Conservation (phyloP, 2,888 invertebrate genomes). For the Rhamnusium bicolor region DNA sequence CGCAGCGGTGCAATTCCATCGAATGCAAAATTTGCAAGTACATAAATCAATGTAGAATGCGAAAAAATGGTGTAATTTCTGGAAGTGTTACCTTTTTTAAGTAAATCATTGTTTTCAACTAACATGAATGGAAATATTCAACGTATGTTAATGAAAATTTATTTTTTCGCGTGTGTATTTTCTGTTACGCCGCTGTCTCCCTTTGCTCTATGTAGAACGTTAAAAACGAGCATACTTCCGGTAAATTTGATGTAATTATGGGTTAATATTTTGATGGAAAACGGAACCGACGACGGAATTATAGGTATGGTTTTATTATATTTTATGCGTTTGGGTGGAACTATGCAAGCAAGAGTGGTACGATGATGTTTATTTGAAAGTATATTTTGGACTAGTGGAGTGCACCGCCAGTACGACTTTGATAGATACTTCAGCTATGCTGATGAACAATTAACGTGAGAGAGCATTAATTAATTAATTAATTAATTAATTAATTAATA, state of each 20-base stretch:
- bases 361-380: conserved; percentile 22
- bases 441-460: conserved; percentile 34
- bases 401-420: conserved; percentile 15
- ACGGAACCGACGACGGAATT: conserved; percentile 29
- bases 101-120: too few relatives aligned
- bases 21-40: too few relatives aligned
- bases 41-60: too few relatives aligned
- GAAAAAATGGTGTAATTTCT: too few relatives aligned
- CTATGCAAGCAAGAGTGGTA: conserved; percentile 12
- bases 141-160: too few relatives aligned
- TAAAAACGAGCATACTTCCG: conserved; percentile 33
- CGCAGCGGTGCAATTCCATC: too few relatives aligned
- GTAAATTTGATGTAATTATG: conserved; percentile 34
- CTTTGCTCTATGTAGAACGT: conserved; percentile 9
- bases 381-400: conserved; percentile 9
- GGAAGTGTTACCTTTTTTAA: too few relatives aligned
- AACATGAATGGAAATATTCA: too few relatives aligned
- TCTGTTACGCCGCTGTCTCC: conserved; percentile 19
- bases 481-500: conserved; percentile 32
- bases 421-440: neutral
- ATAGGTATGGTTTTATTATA: conserved; percentile 26
- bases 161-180: neutral
- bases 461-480: conserved; percentile 36
- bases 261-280: conserved; percentile 36
- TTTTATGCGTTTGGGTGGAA: conserved; percentile 32